These are phyloP conservation scores for Hydractinia symbiolongicarpus DNA, from an alignment of 30 jellyfish, hydroid and myxozoan species.

Conservation along the genomic window DNA sequence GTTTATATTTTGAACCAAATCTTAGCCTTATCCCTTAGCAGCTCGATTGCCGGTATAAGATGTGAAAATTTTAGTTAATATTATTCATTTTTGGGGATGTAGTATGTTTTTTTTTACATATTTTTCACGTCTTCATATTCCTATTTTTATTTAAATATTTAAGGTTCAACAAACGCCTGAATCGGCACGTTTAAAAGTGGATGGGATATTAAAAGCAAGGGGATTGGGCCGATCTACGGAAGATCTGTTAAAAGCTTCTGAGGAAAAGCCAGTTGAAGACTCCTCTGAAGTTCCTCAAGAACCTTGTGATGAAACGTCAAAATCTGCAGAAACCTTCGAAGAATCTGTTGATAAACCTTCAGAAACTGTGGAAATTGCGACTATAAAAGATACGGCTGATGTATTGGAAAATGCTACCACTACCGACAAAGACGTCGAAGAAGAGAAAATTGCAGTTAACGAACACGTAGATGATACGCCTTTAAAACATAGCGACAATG, in stretches of 20 bases:
- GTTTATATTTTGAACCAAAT: too few relatives aligned
- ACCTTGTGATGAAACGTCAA: not conserved
- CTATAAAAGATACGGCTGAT: not conserved
- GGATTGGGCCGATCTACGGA: conserved; percentile 28
- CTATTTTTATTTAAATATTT: not conserved
- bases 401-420: not conserved
- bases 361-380: not conserved
- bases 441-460: not conserved
- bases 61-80: too few relatives aligned
- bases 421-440: not conserved
- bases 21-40: too few relatives aligned
- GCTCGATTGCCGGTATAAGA: too few relatives aligned
- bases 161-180: not conserved
- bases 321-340: not conserved
- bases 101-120: not conserved
- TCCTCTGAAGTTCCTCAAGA: not conserved
- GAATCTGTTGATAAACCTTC: not conserved
- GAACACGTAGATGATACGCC: not conserved
- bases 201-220: conserved; percentile 13
- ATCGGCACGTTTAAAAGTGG: conserved; percentile 17
- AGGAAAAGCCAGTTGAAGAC: not conserved
- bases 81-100: not conserved
- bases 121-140: not conserved
- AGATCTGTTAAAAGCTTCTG: not conserved
- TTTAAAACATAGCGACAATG: not conserved